Evolutionary conservation across 2,113 vertebrate species (phyloP).

Genomic region (Sapayoa aenigma): DNA sequence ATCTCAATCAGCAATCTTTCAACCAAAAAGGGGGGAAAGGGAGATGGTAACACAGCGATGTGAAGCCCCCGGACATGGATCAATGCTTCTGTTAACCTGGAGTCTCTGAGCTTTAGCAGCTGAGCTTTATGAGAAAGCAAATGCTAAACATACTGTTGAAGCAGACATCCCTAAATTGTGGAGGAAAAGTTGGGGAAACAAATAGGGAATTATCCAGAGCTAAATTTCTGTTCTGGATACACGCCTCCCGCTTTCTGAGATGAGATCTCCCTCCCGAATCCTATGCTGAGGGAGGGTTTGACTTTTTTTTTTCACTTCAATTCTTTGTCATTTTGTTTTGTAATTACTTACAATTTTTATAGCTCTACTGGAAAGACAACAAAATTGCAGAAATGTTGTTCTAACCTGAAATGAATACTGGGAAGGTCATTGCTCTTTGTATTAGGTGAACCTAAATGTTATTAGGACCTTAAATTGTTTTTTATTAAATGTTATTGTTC

Average conservation of each 20-base stretch:
- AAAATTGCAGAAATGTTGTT: slow-evolving; percentile 38
- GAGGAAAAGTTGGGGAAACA: slow-evolving; percentile 2
- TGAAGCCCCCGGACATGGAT: background rate
- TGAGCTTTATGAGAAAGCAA: background rate
- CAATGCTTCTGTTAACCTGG: background rate
- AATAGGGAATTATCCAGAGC: background rate
- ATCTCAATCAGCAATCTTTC: slow-evolving; percentile 62
- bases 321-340: slow-evolving; percentile 44
- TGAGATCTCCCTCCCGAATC: background rate
- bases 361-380: slow-evolving; percentile 46
- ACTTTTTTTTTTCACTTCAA: background rate
- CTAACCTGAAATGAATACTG: slow-evolving; percentile 36
- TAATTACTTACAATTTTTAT: slow-evolving; percentile 43
- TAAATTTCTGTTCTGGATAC: background rate
- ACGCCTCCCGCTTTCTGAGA: background rate
- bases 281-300: background rate
- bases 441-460: slow-evolving; percentile 28
- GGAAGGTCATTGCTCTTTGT: slow-evolving; percentile 45
- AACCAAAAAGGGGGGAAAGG: slow-evolving; percentile 19
- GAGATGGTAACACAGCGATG: background rate
- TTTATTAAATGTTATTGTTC: slow-evolving; percentile 52
- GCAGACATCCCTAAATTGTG: background rate
- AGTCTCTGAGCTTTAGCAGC: background rate
- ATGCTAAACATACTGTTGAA: background rate
- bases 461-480: slow-evolving; percentile 48